Percentiles rank a stretch among this genome's conserved stretches.
Conservation (phyloP, 2,113 vertebrate species). For the Callocephalon fimbriatum region DNA sequence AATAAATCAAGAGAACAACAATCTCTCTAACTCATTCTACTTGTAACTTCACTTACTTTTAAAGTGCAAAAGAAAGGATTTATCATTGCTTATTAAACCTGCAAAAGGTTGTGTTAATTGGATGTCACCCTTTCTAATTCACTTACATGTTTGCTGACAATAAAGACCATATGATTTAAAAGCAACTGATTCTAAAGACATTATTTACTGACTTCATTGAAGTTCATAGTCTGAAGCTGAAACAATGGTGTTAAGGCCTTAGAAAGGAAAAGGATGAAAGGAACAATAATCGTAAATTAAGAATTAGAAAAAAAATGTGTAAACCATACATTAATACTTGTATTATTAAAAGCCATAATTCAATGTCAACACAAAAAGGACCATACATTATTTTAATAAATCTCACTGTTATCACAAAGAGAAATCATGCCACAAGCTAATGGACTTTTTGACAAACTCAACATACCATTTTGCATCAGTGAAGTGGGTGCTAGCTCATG, state of each 20-base stretch:
- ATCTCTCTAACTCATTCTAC: conserved; percentile 55
- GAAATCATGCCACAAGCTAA: not conserved
- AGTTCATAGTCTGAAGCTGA: not conserved
- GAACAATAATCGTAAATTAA: not conserved
- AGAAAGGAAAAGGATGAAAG: not conserved
- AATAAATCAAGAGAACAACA: conserved; percentile 69
- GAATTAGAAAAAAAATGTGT: not conserved
- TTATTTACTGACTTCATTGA: conserved; percentile 47
- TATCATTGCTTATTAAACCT: conserved; percentile 78
- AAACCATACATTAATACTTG: not conserved
- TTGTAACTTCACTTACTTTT: conserved; percentile 71
- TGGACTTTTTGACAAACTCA: not conserved
- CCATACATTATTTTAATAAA: not conserved
- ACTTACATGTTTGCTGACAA: conserved; percentile 58
- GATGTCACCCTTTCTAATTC: conserved; percentile 72
- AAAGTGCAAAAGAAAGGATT: conserved; percentile 72
- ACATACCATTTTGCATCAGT: not conserved
- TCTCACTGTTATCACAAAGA: not conserved
- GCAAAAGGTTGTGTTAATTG: conserved; percentile 78
- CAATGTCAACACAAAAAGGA: not conserved
- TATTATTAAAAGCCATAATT: not conserved
- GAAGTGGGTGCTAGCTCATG: not conserved
- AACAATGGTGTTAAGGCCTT: not conserved
- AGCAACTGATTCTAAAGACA: conserved; percentile 13
- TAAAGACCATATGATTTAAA: conserved; percentile 60